Percentiles rank a stretch among this genome's conserved stretches.
Conservation (phyloP, 2,888 invertebrate species). For the Sclerodermus sp. region DNA sequence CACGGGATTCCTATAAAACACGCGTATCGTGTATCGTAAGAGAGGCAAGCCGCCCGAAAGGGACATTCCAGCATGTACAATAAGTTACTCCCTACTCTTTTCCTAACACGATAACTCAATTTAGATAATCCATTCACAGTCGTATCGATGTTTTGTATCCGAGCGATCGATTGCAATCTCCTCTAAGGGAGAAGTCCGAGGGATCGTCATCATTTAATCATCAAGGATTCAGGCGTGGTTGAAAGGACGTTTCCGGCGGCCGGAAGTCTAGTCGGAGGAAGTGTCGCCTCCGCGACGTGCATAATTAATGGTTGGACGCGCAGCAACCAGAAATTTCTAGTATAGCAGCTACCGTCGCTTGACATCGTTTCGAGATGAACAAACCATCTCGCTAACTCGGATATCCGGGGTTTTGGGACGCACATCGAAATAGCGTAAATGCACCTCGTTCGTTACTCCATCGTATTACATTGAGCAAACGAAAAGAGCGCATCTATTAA, state of each 20-base stretch:
- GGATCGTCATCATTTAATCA: slow-evolving; percentile 37
- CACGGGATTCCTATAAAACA: no score
- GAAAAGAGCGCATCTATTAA: no score
- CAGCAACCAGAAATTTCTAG: no score
- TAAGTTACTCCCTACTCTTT: no score
- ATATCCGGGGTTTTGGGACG: not conserved
- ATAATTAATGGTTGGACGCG: slow-evolving; percentile 36
- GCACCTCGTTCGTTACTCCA: not conserved
- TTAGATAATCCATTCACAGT: no score
- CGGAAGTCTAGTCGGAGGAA: slow-evolving; percentile 50
- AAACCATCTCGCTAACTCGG: no score
- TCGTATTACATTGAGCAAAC: no score
- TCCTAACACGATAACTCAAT: no score
- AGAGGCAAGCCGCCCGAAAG: no score
- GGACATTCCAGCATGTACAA: no score
- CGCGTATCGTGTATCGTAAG: no score
- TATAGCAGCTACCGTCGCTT: slow-evolving; percentile 12
- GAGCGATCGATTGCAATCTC: not conserved
- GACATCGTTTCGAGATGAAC: slow-evolving; percentile 19
- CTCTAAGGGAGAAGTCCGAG: not conserved
- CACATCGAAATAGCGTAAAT: not conserved
- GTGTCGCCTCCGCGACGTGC: slow-evolving; percentile 46
- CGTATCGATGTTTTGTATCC: no score
- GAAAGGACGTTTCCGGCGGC: slow-evolving; percentile 53
- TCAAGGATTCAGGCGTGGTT: slow-evolving; percentile 48